These are phyloP conservation scores for Erpetoichthys calabaricus DNA, from an alignment of 2,797 vertebrate genomes.

Conservation along the genomic window DNA sequence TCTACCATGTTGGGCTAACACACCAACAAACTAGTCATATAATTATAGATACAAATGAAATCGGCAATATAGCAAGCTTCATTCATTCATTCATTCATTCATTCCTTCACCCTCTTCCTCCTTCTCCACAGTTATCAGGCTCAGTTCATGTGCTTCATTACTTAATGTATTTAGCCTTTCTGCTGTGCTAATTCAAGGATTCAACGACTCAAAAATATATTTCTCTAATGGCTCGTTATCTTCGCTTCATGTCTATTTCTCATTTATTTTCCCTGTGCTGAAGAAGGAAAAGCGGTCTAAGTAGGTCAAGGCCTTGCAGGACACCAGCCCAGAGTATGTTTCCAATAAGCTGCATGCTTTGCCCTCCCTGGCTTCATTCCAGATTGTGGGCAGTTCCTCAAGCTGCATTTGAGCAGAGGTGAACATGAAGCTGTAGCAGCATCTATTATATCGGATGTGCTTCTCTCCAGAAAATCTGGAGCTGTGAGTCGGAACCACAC, in stretches of 20 bases:
- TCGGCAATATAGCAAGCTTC: too few species aligned
- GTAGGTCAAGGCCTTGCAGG: slow-evolving; percentile 73
- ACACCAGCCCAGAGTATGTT: slow-evolving; percentile 73
- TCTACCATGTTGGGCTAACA: too few species aligned
- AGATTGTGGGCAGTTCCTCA: slow-evolving; percentile 45
- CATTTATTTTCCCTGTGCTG: slow-evolving; percentile 22
- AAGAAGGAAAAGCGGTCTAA: slow-evolving; percentile 58
- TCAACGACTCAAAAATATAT: too few species aligned
- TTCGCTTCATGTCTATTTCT: background rate
- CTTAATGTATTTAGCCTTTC: too few species aligned
- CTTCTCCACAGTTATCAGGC: too few species aligned
- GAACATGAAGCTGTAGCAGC: slow-evolving; percentile 83
- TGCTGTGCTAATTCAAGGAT: too few species aligned
- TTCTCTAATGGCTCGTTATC: too few species aligned
- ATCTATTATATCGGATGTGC: slow-evolving; percentile 72
- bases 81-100: too few species aligned
- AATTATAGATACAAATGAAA: too few species aligned
- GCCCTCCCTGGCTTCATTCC: slow-evolving; percentile 52
- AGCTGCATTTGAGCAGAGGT: slow-evolving; percentile 50
- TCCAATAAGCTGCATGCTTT: slow-evolving; percentile 54
- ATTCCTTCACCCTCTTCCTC: too few species aligned
- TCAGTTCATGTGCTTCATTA: too few species aligned
- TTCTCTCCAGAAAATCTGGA: slow-evolving; percentile 69
- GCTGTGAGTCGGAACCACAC: slow-evolving; percentile 65
- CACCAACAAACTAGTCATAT: too few species aligned